Base-by-base conservation (phyloP, 2,113 vertebrate species). In the Microcebus murinus region DNA sequence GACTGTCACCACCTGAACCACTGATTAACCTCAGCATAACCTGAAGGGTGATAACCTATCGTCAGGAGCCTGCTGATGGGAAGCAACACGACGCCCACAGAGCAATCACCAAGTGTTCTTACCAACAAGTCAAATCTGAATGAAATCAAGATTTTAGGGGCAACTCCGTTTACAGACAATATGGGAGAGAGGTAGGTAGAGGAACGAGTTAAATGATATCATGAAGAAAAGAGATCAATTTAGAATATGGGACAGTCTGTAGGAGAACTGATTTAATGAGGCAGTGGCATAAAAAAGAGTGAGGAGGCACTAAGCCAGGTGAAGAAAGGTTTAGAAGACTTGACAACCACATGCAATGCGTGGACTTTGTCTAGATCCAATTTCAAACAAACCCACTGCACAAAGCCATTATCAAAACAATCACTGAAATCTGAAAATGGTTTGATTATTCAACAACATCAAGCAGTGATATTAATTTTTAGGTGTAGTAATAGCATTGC, bases 391-490 rank as follows among this genome's bases (percentile, higher is more conserved):
- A 91, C 4, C 31, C 57, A 39, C 65, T 70, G 15, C 71, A 82
- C 50, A 88, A 71, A 63, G 23, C 12, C 29, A 79, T 39, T 68
- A 94, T 27, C 57, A 48, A 94, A 68, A 85, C 39, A 61, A 12
- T 82, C n/a, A 74, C 21, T 87, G 39, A 93, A 61, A 85, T 71
- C 6, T 96, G 29, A 94, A 94, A 96, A 83, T n/a, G 14, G 39
- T 80, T 5, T 12, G 5, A 52, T 71, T 80, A 95, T 91, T 86
- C 68, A 74, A 39, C 4, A 86, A 68, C 31, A 90, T 45, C 34
- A 71, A 90, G 34, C 14, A 59, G 4, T 63, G n/a, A 95, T n/a
- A 74, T 13, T 71, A 31, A 90, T 85, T 96, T 85, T 83, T 20
- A 86, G 27, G 65, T 42, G 2, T 57, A n/a, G 63, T 48, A 65